Evolutionary conservation across 2,888 invertebrate genomes (phyloP), one percentile per base, ranked within the genome.

Genomic region (Acrocera orbiculus): DNA sequence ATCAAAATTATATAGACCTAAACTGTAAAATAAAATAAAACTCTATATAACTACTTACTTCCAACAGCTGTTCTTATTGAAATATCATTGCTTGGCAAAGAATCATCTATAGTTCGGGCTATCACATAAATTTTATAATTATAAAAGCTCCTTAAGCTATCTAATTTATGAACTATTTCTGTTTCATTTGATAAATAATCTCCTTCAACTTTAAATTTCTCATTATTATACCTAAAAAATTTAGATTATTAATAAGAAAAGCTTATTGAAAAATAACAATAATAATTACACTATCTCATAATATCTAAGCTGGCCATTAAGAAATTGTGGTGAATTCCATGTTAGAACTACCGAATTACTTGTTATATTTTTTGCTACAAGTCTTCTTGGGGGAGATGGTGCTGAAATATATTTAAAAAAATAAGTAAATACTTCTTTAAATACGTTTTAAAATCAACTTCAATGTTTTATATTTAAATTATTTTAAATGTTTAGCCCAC

Each of bases 91-190:
- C 69, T 67, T 8, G 58, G 52, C 16, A 62, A 52, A 3, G 85
- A 83, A 48, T 76, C 79, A 25, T 63, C 55, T 1, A 65, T 59
- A 1, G 81, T 86, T 47, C 77, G 81, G 2, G 86, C 86, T 27
- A 64, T 61, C 2, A 86, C 67, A 35, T 65, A 64, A 15, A 85
- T 67, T 30, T 67, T 69, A 52, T 86, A 87, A 37, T 70, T 66
- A 1, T 68, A 67, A 46, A 70, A 79, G 36, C 72, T 69, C 24
- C 58, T 54, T 23, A 82, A 61, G 28, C 51, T 47, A 14, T 39
- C 35, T 11, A 56, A 36, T 14, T 47, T 61, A 46, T 9, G 50
- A 13, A 11, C 23, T 5, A 53, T 43, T 8, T 40, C 34, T 3
- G 36, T 34, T 37, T 42, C 40, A 11, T 39, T 45, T 14, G 40